Evolutionary conservation across 2,113 vertebrate species (phyloP).

Genomic region (Bombycilla garrulus): DNA sequence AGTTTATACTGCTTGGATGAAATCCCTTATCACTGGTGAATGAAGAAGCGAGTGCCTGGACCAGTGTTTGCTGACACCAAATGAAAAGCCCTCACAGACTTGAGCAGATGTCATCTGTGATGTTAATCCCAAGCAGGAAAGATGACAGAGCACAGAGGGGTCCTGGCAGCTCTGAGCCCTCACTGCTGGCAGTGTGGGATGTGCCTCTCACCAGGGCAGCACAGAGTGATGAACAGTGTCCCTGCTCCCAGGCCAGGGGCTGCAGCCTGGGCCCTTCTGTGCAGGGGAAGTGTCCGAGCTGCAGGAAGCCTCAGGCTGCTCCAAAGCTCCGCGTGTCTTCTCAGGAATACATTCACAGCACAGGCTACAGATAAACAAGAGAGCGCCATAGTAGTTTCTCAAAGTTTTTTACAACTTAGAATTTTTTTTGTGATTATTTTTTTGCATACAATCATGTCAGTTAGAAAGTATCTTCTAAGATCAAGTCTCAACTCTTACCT

Average conservation of each 20-base stretch:
- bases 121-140: not conserved
- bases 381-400: not conserved
- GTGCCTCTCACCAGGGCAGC: not conserved
- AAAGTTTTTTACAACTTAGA: not conserved
- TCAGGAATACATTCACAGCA: not conserved
- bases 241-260: not conserved
- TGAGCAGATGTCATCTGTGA: not conserved
- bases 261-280: not conserved
- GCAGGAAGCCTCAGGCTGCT: not conserved
- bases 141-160: not conserved
- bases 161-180: not conserved
- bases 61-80: not conserved
- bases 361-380: not conserved
- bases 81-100: not conserved
- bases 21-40: not conserved
- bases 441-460: not conserved
- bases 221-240: rapidly evolving
- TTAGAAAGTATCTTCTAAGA: not conserved
- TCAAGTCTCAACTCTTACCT: not conserved
- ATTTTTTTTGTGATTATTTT: not conserved
- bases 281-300: not conserved
- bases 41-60: not conserved
- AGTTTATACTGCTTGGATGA: not conserved
- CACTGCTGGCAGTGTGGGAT: not conserved
- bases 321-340: not conserved